Percentiles rank a stretch among this genome's conserved stretches.
Conservation (phyloP, 2,797 vertebrate genomes). For the Toxotes lorentzi region DNA sequence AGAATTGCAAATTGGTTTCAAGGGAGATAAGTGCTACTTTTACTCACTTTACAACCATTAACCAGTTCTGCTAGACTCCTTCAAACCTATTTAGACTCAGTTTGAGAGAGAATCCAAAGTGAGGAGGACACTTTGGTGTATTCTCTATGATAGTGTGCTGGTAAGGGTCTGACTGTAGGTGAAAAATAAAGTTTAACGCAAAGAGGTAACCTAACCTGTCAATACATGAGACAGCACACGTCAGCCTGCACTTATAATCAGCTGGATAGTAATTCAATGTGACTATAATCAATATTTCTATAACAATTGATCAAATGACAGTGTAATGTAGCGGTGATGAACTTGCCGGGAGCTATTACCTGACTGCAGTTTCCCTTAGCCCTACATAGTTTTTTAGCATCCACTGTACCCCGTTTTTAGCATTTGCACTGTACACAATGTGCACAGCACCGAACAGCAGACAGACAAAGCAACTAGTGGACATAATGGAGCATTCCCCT, state of each 20-base stretch:
- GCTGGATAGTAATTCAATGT: conserved; percentile 31
- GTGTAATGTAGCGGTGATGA: conserved; percentile 3
- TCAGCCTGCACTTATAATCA: conserved; percentile 39
- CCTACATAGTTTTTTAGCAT: background rate
- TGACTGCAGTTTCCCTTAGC: background rate
- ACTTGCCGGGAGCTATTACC: conserved; percentile 9
- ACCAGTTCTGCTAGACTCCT: conserved; percentile 25
- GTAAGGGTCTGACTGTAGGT: conserved; percentile 14
- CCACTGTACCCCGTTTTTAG: too few species aligned
- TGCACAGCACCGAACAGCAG: too few species aligned
- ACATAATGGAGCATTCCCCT: too few species aligned
- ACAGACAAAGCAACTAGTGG: too few species aligned
- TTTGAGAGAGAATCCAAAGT: conserved; percentile 32
- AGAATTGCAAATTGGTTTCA: conserved; percentile 44
- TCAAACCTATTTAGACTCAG: conserved; percentile 43
- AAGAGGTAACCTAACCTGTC: conserved; percentile 10
- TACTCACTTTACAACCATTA: conserved; percentile 48
- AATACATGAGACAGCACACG: conserved; percentile 3
- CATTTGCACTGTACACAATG: background rate
- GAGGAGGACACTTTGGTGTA: conserved; percentile 11
- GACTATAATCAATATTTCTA: conserved; percentile 28
- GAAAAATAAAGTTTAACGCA: too few species aligned
- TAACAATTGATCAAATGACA: conserved; percentile 5
- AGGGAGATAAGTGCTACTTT: conserved; percentile 36
- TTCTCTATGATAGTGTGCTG: conserved; percentile 14